Base-by-base conservation (phyloP, 2,888 invertebrate species). In the Pteria penguin region DNA sequence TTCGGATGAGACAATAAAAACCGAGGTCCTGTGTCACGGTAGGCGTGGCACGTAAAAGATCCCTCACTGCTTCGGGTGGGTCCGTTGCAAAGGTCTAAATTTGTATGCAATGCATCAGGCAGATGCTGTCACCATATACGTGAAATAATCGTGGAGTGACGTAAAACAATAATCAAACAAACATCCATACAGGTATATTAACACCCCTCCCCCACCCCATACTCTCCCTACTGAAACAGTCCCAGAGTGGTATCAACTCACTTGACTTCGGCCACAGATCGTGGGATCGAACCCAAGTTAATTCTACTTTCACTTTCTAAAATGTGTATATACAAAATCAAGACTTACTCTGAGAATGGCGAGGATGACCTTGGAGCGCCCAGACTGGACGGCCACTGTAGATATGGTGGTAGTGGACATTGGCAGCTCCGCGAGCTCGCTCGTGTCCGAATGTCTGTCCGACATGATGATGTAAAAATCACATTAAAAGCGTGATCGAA, bases 301-400 rank as follows among this genome's bases (percentile, higher is more conserved):
- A 45, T 8, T 65, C 14, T 3, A 36, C n/a, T n/a, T n/a, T n/a
- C n/a, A n/a, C n/a, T n/a, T n/a, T n/a, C n/a, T n/a, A n/a, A n/a
- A n/a, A n/a, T n/a, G n/a, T n/a, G n/a, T n/a, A n/a, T n/a, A n/a
- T n/a, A n/a, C n/a, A n/a, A 22, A 27, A 52, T 3, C 24, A 27
- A 36, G 72, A 92, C 95, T 93, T 95, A 97, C 97, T 95, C 96
- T 96, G 85, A 97, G 94, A 82, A 97, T 94, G 80, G 97, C 97
- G 88, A 97, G 96, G 89, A 97, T 96, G 90, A 97, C 95, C 91
- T 96, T 95, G 61, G 97, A 96, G 86, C 95, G 94, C 82, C 96
- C 97, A 90, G 96, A 96, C 91, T 96, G 96, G 79, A 97, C 96
- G 63, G 97, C 97, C 85, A 97, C 96, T 75, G 97, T 97, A 92